A percentile compares a stretch with the other conserved stretches of the same genome.
Conservation (phyloP, 2,113 vertebrate species). For the Tapirus terrestris region DNA sequence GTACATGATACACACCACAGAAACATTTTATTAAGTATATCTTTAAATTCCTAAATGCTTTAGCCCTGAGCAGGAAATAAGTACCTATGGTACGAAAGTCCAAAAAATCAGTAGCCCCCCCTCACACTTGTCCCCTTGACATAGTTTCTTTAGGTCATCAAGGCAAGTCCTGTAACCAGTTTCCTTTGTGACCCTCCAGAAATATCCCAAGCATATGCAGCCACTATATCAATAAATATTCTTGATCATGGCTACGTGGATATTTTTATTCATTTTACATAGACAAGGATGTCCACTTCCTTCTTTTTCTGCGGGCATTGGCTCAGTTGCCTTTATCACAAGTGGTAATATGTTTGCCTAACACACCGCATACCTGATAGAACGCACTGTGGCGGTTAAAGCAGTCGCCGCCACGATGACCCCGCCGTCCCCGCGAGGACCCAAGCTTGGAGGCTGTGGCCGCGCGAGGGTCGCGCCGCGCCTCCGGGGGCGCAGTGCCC, state of each 20-base stretch:
- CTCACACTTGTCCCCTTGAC: not conserved
- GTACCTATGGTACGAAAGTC: not conserved
- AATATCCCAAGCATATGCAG: not conserved
- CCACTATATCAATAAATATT: not conserved
- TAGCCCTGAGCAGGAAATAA: not conserved
- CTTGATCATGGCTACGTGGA: not conserved
- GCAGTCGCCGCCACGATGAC: not conserved
- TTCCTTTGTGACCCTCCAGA: not conserved
- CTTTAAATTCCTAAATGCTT: slow-evolving; percentile 7
- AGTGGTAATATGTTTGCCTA: not conserved
- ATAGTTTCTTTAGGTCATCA: not conserved
- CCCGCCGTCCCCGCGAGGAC: not conserved
- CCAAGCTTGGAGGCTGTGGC: not conserved
- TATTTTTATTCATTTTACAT: not conserved
- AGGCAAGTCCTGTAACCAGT: not conserved
- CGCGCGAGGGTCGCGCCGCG: not conserved
- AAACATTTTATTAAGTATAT: not conserved
- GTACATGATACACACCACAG: not conserved
- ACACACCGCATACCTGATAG: not conserved
- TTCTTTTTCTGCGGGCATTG: not conserved
- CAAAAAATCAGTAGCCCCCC: not conserved
- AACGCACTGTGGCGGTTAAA: not conserved
- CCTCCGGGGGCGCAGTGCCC: slow-evolving; percentile 65
- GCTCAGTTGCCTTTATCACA: not conserved
- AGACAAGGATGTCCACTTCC: not conserved